Percentiles rank a stretch among this genome's conserved stretches.
phyloP scores from a whole-genome alignment of 2,888 invertebrate species.

The Prosopocoilus inquinatus region DNA sequence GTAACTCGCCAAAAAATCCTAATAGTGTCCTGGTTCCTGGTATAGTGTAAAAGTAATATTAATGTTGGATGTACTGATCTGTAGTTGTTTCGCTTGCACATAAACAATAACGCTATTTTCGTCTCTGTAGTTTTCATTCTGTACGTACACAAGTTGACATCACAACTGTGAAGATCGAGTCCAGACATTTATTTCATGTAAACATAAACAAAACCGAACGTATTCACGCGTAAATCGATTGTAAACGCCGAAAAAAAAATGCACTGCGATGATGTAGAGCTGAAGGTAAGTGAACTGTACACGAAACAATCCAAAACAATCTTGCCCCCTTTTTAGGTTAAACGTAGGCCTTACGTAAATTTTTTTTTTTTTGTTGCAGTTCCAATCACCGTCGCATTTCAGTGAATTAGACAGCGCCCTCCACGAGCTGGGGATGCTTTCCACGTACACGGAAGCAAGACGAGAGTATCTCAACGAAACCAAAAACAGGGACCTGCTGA shows the following conservation, averaged over 20 bases:
- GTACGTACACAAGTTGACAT: too few relatives aligned
- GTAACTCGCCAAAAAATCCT: too few relatives aligned
- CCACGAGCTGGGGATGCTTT: constrained; percentile 62
- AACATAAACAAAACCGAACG: too few relatives aligned
- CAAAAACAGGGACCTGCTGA: constrained; percentile 45
- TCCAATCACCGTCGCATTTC: constrained; percentile 44
- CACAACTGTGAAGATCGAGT: too few relatives aligned
- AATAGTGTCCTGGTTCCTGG: too few relatives aligned
- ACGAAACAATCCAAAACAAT: neutral
- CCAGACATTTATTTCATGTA: too few relatives aligned
- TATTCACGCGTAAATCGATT: too few relatives aligned
- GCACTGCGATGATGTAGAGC: constrained; percentile 35
- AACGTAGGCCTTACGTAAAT: neutral
- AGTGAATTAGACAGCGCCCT: constrained; percentile 60
- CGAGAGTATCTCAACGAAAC: constrained; percentile 59
- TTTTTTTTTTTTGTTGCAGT: constrained; percentile 13
- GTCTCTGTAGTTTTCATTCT: too few relatives aligned
- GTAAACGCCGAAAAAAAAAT: constrained; percentile 10
- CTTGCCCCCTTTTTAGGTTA: neutral
- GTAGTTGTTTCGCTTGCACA: too few relatives aligned
- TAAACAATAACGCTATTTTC: too few relatives aligned
- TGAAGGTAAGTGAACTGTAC: constrained; percentile 26
- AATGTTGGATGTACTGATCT: too few relatives aligned
- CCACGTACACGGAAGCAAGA: constrained; percentile 58
- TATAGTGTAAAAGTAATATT: too few relatives aligned